Conservation (phyloP, 23 tunicate genomes). For the Clavelina lepadiformis region DNA sequence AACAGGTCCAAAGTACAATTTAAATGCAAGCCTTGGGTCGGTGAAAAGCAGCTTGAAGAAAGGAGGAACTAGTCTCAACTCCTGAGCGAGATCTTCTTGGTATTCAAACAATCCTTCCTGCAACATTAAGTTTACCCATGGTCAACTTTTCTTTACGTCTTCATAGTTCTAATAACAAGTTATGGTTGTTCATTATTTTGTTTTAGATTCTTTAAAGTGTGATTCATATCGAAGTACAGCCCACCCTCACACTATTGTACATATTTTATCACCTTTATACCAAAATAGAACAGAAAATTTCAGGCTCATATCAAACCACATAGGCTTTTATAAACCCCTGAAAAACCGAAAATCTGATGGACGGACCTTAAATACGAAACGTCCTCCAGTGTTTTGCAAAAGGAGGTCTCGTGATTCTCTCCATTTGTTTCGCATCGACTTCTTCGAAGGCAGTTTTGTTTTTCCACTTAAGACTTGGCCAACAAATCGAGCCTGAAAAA, state of each 20-base stretch:
- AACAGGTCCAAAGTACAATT: slow-evolving; percentile 33
- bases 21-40: slow-evolving; percentile 38
- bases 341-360: no score
- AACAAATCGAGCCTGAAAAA: slow-evolving; percentile 28
- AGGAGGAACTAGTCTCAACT: slow-evolving; percentile 5
- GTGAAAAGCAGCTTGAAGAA: slow-evolving; percentile 36
- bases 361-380: slow-evolving; percentile 3
- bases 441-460: slow-evolving; percentile 25
- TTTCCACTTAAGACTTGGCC: slow-evolving; percentile 40
- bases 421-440: slow-evolving; percentile 8
- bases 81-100: slow-evolving; percentile 27
- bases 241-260: no score
- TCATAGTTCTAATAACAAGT: no score
- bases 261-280: no score
- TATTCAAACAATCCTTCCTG: slow-evolving; percentile 17
- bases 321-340: no score
- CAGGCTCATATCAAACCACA: no score
- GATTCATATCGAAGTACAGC: no score
- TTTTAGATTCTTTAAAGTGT: no score
- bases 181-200: no score
- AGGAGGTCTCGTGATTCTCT: slow-evolving; percentile 1
- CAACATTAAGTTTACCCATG: neutral
- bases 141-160: no score
- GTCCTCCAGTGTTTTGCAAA: slow-evolving; percentile 4
- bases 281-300: no score